Conservation (phyloP, 2,113 vertebrate genomes). For the Scartelaos histophorus region DNA sequence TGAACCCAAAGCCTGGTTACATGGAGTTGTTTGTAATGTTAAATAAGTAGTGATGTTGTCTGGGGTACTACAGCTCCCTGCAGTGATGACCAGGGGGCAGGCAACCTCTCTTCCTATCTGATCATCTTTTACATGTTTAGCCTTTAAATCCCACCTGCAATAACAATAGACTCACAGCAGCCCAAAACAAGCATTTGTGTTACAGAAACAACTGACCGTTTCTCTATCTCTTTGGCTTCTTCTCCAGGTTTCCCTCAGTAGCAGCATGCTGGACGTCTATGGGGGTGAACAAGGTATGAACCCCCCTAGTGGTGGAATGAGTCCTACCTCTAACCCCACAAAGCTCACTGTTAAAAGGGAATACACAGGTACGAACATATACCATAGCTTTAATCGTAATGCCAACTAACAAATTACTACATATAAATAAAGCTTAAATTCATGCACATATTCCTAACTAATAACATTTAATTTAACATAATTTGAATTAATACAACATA, state of each 20-base stretch:
- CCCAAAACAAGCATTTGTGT: conserved; percentile 49
- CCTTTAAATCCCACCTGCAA: conserved; percentile 5
- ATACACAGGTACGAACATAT: conserved; percentile 84
- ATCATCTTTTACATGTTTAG: neutral
- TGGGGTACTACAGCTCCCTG: conserved; percentile 17
- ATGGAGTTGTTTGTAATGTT: conserved; percentile 14
- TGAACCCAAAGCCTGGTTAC: neutral
- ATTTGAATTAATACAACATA: neutral
- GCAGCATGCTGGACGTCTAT: conserved; percentile 91
- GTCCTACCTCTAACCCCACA: conserved; percentile 84
- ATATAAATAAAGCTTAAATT: neutral
- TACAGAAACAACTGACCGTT: conserved; percentile 17
- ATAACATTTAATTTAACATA: neutral
- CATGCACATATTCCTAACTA: neutral
- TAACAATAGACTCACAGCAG: conserved; percentile 35
- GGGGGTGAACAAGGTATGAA: conserved; percentile 87
- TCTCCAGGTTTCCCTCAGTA: conserved; percentile 83
- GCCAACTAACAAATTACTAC: neutral
- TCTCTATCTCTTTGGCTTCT: neutral
- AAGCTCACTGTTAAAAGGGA: conserved; percentile 90
- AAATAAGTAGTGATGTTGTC: conserved; percentile 1
- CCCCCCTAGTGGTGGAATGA: conserved; percentile 84
- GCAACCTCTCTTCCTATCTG: conserved; percentile 7
- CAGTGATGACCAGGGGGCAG: conserved; percentile 2
- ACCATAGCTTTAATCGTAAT: conserved; percentile 45